Conservation (phyloP, 2,113 vertebrate genomes). For the Charina bottae region DNA sequence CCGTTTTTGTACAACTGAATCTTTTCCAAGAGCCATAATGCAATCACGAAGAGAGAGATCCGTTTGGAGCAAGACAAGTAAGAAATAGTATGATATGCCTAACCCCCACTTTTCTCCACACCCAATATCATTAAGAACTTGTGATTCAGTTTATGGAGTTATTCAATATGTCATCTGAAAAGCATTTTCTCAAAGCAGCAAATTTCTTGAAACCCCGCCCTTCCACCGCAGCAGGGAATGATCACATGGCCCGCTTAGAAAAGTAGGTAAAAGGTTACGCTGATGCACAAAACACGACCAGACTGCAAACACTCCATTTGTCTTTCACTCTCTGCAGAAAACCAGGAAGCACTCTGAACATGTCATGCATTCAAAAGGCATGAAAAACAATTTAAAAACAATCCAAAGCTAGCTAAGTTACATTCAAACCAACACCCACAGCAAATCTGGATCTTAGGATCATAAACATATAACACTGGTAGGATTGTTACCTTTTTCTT, state of each 20-base stretch:
- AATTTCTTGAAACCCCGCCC: constrained; percentile 38
- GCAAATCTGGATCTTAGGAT: not conserved
- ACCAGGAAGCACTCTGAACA: not conserved
- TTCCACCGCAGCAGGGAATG: constrained; percentile 17
- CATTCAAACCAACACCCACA: not conserved
- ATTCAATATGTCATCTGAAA: not conserved
- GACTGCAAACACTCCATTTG: not conserved
- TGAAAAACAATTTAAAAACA: not conserved
- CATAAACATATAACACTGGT: not conserved
- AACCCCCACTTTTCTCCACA: not conserved
- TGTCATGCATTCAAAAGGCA: not conserved
- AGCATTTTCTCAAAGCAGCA: constrained; percentile 1
- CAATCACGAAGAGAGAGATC: not conserved
- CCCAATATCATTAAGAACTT: not conserved
- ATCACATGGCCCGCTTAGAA: constrained; percentile 68
- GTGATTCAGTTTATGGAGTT: not conserved
- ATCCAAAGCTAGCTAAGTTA: not conserved
- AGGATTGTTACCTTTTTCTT: not conserved
- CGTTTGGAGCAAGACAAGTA: rapidly evolving
- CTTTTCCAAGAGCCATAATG: not conserved
- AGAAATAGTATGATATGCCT: not conserved
- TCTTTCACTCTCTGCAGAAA: not conserved
- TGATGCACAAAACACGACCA: constrained; percentile 38
- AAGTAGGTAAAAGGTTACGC: constrained; percentile 78
- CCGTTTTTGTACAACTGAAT: not conserved